Evolutionary conservation across 37 sponge, comb jelly and placozoan species (phyloP).

Genomic region (Tethya wilhelma): DNA sequence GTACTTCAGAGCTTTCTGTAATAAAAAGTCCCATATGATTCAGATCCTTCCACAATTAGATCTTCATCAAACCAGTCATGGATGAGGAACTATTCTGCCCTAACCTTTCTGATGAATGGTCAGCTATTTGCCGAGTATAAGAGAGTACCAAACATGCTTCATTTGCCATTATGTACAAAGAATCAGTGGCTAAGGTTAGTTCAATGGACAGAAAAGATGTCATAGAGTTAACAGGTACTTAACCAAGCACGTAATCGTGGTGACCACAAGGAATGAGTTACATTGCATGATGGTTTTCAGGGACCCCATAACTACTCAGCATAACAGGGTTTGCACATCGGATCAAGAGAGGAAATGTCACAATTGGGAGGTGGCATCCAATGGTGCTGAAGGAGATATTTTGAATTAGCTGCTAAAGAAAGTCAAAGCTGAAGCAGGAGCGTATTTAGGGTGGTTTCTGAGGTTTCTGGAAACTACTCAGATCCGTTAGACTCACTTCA

Average conservation of each 20-base stretch:
- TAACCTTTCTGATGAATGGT: conserved; percentile 28
- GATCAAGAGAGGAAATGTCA: background rate
- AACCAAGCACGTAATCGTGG: background rate
- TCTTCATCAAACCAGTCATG: conserved; percentile 16
- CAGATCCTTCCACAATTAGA: background rate
- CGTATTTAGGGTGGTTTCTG: too few relatives aligned
- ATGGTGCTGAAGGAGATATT: conserved; percentile 26
- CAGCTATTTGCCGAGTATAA: conserved; percentile 8
- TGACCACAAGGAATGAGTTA: background rate
- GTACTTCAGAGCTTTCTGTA: background rate
- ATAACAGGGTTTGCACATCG: conserved; percentile 5
- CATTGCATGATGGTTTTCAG: background rate
- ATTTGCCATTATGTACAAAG: background rate
- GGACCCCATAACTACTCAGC: conserved; percentile 1
- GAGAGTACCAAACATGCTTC: background rate
- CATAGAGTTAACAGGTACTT: background rate
- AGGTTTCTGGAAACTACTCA: too few relatives aligned
- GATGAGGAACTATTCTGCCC: conserved; percentile 12
- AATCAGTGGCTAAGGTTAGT: conserved; percentile 1
- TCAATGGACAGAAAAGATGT: background rate
- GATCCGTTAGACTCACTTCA: too few relatives aligned
- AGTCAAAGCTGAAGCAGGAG: conserved; percentile 3
- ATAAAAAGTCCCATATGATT: background rate
- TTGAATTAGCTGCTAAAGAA: background rate
- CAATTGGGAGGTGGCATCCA: conserved; percentile 24